These are phyloP conservation scores for Heliconius hortense DNA, from an alignment of 2,888 invertebrate genomes.

Conservation along the genomic window DNA sequence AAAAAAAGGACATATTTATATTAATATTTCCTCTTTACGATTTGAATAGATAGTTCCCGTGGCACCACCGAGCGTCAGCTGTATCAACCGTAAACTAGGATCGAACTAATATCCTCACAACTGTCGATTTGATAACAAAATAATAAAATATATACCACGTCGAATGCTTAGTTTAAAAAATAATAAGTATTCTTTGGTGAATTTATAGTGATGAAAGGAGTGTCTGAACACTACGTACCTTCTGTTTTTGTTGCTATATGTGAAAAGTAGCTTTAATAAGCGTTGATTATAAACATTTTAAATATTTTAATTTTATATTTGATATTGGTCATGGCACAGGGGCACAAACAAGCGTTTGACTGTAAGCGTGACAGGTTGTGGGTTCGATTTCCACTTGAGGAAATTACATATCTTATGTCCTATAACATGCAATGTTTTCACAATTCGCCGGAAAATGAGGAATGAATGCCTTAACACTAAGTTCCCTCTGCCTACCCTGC, in stretches of 20 bases:
- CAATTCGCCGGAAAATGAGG: not conserved
- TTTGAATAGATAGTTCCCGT: conserved; percentile 12
- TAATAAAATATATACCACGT: not conserved
- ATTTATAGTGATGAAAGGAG: not conserved
- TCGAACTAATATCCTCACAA: conserved; percentile 11
- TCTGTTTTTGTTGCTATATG: no score
- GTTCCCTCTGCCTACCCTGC: not conserved
- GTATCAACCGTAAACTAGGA: conserved; percentile 6
- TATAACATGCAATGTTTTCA: no score
- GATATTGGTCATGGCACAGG: no score
- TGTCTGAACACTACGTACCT: not conserved
- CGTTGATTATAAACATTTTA: no score
- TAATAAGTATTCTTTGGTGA: not conserved
- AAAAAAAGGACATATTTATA: not conserved
- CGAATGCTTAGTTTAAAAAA: not conserved
- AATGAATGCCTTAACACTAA: not conserved
- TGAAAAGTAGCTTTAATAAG: no score
- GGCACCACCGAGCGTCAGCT: conserved; percentile 11
- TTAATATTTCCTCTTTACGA: not conserved
- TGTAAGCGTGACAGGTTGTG: not conserved
- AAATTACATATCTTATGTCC: not conserved
- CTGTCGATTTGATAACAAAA: conserved; percentile 7
- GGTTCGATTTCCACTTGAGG: not conserved
- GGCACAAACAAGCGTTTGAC: no score
- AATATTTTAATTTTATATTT: no score